Evolutionary conservation across 2,888 invertebrate genomes (phyloP).

Genomic region (Mimas tiliae): DNA sequence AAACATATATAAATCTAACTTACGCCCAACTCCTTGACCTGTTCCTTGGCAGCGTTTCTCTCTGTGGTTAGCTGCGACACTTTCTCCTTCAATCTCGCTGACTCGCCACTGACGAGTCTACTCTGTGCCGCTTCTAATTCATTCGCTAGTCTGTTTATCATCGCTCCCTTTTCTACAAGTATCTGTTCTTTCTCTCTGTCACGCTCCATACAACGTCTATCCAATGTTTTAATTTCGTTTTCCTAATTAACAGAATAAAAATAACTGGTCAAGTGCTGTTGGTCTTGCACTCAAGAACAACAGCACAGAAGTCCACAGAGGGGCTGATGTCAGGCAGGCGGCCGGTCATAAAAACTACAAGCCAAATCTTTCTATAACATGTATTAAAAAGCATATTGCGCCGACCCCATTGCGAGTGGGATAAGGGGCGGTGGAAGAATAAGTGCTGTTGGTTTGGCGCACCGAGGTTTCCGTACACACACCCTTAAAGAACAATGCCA

Average conservation of each 20-base stretch:
- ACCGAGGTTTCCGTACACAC: no score
- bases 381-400: no score
- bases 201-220: conserved; percentile 81
- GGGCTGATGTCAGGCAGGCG: no score
- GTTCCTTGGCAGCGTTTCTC: conserved; percentile 77
- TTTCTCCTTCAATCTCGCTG: conserved; percentile 69
- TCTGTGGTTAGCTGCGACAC: conserved; percentile 74
- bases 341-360: no score
- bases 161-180: conserved; percentile 86
- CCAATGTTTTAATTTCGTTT: conserved; percentile 81
- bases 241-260: conserved; percentile 51
- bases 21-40: conserved; percentile 82
- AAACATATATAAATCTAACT: conserved; percentile 37
- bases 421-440: no score
- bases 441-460: no score
- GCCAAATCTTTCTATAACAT: no score
- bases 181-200: conserved; percentile 86
- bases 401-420: no score
- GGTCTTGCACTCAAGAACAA: no score
- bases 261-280: no score
- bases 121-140: conserved; percentile 86
- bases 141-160: conserved; percentile 86
- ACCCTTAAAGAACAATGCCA: no score
- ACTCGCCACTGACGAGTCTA: conserved; percentile 71
- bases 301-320: no score